These are phyloP conservation scores for Epizoanthus ramosus DNA, from an alignment of 92 coral and sea anemone species.

Conservation along the genomic window DNA sequence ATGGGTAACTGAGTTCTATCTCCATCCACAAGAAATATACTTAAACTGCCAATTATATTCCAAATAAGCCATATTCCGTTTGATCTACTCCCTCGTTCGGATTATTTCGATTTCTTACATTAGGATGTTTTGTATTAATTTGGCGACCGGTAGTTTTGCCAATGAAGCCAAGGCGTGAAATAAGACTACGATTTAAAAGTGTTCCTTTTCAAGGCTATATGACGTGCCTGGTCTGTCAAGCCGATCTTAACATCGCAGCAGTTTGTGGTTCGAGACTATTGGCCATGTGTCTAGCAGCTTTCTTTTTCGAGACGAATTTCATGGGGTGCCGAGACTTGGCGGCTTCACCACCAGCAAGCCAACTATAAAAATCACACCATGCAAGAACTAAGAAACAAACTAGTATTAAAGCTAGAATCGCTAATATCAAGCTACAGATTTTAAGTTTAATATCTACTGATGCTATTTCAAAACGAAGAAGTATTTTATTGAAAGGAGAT, in stretches of 20 bases:
- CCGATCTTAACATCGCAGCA: constrained; percentile 32
- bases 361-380: constrained; percentile 41
- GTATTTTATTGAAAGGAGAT: too few relatives aligned
- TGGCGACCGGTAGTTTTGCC: not conserved
- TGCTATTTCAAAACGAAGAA: not conserved
- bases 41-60: too few relatives aligned
- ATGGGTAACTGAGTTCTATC: too few relatives aligned
- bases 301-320: constrained; percentile 29
- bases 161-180: not conserved
- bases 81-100: not conserved
- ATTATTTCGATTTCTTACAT: not conserved
- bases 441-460: not conserved
- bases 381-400: not conserved
- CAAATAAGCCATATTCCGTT: not conserved
- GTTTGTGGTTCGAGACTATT: constrained; percentile 33
- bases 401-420: not conserved
- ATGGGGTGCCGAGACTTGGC: constrained; percentile 38
- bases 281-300: constrained; percentile 22
- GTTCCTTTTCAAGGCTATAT: not conserved
- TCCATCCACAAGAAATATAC: too few relatives aligned
- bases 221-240: constrained; percentile 35
- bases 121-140: too few relatives aligned
- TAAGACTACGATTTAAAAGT: not conserved
- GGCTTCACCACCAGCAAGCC: constrained; percentile 36
- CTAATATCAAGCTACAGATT: not conserved